Base-by-base conservation (phyloP, 2,888 invertebrate genomes). In the Plebejus argus region DNA sequence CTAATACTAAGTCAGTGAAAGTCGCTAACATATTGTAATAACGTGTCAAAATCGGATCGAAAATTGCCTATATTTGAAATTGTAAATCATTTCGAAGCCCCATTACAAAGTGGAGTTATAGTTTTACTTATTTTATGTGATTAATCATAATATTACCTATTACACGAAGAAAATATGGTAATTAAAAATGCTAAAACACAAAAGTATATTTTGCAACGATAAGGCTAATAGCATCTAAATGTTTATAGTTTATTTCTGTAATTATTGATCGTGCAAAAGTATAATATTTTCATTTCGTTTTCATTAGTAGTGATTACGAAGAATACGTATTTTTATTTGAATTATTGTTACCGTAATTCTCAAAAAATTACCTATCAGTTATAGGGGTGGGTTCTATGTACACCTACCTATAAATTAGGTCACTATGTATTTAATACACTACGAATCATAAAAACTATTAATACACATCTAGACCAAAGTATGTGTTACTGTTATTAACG, bases 11-110 rank as follows among this genome's bases (percentile, higher is more conserved):
- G 20, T 58, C 28, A 66, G 66, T 66, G 66, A 66, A 66, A 66
- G 66, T 66, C 28, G 66, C 33, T 66, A 33, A 66, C 66, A 33
- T 66, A n/a, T n/a, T n/a, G 66, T 66, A 66, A 66, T 66, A 66
- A 28, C 66, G 66, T 28, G 10, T 66, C 28, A 15, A 66, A 66
- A 66, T 66, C 15, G 66, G 66, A 33, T 66, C 12, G 28, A 15
- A 66, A 61, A 66, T 66, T 28, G 66, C 66, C 66, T 33, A 66
- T 66, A 28, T 66, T 66, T 33, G 28, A 66, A 66, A 66, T 66
- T 66, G 5, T 20, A 66, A 12, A 66, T 58, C 58, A 58, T 58
- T 58, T 53, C 18, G 53, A 53, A 53, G 53, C 5, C 5, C 58
- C 20, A 61, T 61, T 23, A 61, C 20, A 61, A 61, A 18, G 53